phyloP scores from a whole-genome alignment of 2,888 invertebrate species.

The Nomada fabriciana region DNA sequence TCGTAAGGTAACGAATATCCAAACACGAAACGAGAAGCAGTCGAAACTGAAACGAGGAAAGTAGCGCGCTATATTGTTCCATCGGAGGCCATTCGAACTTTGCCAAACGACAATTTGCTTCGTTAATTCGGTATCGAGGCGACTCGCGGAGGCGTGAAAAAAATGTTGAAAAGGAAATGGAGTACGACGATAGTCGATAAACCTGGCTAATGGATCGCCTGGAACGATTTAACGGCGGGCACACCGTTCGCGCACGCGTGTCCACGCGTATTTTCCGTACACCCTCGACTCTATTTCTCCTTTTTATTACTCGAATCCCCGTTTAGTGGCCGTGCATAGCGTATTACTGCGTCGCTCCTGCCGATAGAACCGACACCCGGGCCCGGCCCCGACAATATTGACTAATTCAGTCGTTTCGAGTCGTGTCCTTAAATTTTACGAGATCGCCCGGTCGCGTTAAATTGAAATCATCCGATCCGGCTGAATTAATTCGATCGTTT shows the following conservation, averaged over 20 bases:
- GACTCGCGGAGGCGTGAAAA: slow-evolving; percentile 17
- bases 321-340: slow-evolving; percentile 38
- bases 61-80: slow-evolving; percentile 20
- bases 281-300: slow-evolving; percentile 8
- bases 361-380: slow-evolving; percentile 32
- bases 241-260: slow-evolving; percentile 11
- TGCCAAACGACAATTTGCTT: slow-evolving; percentile 56
- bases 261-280: slow-evolving; percentile 17
- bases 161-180: slow-evolving; percentile 8
- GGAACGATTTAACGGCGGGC: slow-evolving; percentile 72
- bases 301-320: slow-evolving; percentile 40
- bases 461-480: slow-evolving; percentile 43
- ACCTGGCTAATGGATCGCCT: slow-evolving; percentile 69
- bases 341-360: slow-evolving; percentile 48
- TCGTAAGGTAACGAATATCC: background rate
- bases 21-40: background rate
- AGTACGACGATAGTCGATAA: slow-evolving; percentile 47
- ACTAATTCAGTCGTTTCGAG: slow-evolving; percentile 63
- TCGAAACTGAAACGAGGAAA: background rate
- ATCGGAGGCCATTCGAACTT: slow-evolving; percentile 37
- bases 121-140: slow-evolving; percentile 64
- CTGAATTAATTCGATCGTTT: slow-evolving; percentile 39
- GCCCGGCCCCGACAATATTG: slow-evolving; percentile 45
- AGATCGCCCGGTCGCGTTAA: slow-evolving; percentile 22
- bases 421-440: slow-evolving; percentile 50